phyloP scores from a whole-genome alignment of 2,797 vertebrate genomes.

The Sarcophilus harrisii region DNA sequence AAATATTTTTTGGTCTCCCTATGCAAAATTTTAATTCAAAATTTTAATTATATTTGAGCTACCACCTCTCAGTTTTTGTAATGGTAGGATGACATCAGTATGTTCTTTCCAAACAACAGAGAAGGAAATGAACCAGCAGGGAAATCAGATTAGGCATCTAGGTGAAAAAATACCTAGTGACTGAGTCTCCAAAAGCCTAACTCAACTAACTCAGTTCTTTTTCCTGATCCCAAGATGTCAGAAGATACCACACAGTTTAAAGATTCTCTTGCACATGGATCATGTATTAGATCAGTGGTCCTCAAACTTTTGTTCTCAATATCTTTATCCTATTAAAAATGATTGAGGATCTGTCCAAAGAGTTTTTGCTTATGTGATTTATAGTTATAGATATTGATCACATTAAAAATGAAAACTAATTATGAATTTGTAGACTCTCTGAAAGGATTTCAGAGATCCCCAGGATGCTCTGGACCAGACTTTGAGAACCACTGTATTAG shows the following conservation, averaged over 20 bases:
- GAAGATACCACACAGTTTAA: not conserved
- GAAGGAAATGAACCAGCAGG: not conserved
- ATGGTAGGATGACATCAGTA: not conserved
- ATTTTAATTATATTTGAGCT: not conserved
- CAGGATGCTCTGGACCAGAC: no score
- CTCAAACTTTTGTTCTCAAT: no score
- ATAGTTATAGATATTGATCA: no score
- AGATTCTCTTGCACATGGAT: not conserved
- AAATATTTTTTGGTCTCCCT: constrained; percentile 33
- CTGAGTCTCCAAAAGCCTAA: not conserved
- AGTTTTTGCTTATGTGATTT: no score
- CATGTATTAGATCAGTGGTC: not conserved
- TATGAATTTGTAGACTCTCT: no score
- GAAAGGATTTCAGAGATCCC: no score
- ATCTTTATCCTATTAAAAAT: no score
- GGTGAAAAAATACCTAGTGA: not conserved
- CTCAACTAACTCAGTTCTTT: not conserved
- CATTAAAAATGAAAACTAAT: no score
- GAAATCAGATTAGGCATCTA: not conserved
- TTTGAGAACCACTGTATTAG: no score
- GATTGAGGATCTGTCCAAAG: no score
- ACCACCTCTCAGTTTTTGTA: not conserved
- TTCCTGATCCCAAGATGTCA: not conserved
- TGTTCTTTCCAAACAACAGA: not conserved
- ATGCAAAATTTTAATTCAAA: not conserved